Percentiles rank a stretch among this genome's conserved stretches.
Conservation (phyloP, 2,888 invertebrate species). For the Chalcis sispes region DNA sequence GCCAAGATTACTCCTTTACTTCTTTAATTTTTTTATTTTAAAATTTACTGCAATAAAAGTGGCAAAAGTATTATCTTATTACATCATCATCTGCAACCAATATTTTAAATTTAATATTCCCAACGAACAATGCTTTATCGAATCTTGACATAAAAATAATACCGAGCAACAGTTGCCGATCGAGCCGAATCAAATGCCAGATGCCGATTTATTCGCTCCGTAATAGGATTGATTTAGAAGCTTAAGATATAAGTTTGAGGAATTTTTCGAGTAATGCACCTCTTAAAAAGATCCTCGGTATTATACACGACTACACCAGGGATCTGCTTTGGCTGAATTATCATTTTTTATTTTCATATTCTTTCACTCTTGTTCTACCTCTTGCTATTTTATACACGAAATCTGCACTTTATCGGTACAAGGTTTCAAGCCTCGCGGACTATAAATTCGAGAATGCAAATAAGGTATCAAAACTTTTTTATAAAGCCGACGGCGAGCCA, state of each 20-base stretch:
- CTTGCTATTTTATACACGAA: conserved; percentile 34
- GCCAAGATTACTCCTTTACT: neutral
- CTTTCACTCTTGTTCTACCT: conserved; percentile 16
- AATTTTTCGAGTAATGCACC: conserved; percentile 62
- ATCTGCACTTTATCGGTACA: conserved; percentile 54
- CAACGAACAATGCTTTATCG: conserved; percentile 27
- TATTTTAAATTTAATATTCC: conserved; percentile 25
- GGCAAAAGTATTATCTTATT: conserved; percentile 41
- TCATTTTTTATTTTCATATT: conserved; percentile 35
- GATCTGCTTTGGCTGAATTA: neutral
- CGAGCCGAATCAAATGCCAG: conserved; percentile 64
- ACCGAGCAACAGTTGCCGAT: conserved; percentile 66
- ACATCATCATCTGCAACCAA: conserved; percentile 26
- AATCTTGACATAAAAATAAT: conserved; percentile 64
- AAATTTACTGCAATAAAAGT: conserved; percentile 7
- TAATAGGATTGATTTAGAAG: conserved; percentile 71
- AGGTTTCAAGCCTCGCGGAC: conserved; percentile 29
- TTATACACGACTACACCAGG: no score
- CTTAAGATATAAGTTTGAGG: conserved; percentile 61
- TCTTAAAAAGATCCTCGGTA: neutral
- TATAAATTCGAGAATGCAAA: conserved; percentile 54
- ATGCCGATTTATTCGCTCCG: conserved; percentile 65
- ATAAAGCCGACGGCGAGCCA: conserved; percentile 30
- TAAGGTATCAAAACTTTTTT: conserved; percentile 40
- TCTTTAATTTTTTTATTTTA: neutral